A percentile compares a stretch with the other conserved stretches of the same genome.
Conservation (phyloP, 2,113 vertebrate species). For the Mormyrus iriodes region DNA sequence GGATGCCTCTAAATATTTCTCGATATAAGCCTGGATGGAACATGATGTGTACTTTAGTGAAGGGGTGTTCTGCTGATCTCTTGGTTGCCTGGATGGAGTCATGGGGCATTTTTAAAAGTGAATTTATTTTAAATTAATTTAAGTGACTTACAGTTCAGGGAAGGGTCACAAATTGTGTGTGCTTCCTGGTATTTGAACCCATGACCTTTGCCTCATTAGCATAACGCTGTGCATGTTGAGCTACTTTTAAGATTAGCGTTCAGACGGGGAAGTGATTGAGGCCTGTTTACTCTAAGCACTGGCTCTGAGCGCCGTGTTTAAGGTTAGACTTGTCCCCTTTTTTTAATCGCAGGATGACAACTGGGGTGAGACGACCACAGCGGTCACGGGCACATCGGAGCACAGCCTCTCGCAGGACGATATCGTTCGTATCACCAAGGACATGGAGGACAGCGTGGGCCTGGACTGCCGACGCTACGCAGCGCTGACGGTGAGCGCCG, state of each 20-base stretch:
- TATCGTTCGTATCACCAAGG: conserved; percentile 84
- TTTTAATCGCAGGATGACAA: conserved; percentile 80
- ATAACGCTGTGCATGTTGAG: background rate
- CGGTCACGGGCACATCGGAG: conserved; percentile 90
- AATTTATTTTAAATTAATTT: background rate
- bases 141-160: background rate
- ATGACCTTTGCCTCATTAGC: background rate
- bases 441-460: conserved; percentile 80
- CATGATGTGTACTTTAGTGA: too few relatives aligned
- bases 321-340: background rate
- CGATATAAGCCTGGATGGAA: too few relatives aligned
- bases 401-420: conserved; percentile 95
- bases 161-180: background rate
- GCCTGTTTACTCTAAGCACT: background rate
- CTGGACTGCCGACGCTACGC: conserved; percentile 79
- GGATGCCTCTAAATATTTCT: too few relatives aligned
- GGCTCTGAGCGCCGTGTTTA: background rate
- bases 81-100: background rate
- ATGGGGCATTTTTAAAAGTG: background rate
- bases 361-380: conserved; percentile 96
- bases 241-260: background rate
- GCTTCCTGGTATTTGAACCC: background rate
- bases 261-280: background rate
- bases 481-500: conserved; percentile 67
- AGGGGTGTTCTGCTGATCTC: background rate